Evolutionary conservation across 2,888 invertebrate species (phyloP).

Genomic region (Blomia tropicalis): DNA sequence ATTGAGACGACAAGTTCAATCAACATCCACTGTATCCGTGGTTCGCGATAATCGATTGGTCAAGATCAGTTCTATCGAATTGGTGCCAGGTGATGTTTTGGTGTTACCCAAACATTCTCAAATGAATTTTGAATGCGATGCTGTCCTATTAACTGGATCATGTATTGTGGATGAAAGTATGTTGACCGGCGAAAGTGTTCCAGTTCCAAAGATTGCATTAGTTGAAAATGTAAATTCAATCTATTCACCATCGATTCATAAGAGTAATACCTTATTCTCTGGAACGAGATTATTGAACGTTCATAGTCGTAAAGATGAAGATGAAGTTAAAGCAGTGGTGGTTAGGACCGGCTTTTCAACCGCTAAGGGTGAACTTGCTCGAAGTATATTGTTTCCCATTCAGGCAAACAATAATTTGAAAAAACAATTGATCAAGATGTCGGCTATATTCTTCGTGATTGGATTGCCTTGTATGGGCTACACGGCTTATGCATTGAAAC

Average conservation of each 20-base stretch:
- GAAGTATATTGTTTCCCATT: constrained; percentile 60
- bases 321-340: constrained; percentile 38
- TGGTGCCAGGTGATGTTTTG: constrained; percentile 39
- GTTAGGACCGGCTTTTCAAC: constrained; percentile 50
- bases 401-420: constrained; percentile 60
- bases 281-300: constrained; percentile 34
- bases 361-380: constrained; percentile 57
- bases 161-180: constrained; percentile 42
- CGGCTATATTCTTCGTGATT: constrained; percentile 32
- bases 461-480: constrained; percentile 29
- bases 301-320: constrained; percentile 26
- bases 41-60: constrained; percentile 32
- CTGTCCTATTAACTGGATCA: constrained; percentile 39
- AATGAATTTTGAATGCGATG: constrained; percentile 40
- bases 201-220: constrained; percentile 33
- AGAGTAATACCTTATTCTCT: constrained; percentile 32
- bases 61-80: constrained; percentile 6
- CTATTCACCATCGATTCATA: constrained; percentile 31
- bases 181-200: constrained; percentile 36
- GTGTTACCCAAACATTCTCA: constrained; percentile 35
- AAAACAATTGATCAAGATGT: constrained; percentile 42
- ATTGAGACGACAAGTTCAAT: constrained; percentile 37
- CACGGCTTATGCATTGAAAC: constrained; percentile 18
- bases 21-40: constrained; percentile 36
- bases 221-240: constrained; percentile 28